Conservation (phyloP, 1,140 invertebrate species). For the Heliconius nattereri region DNA sequence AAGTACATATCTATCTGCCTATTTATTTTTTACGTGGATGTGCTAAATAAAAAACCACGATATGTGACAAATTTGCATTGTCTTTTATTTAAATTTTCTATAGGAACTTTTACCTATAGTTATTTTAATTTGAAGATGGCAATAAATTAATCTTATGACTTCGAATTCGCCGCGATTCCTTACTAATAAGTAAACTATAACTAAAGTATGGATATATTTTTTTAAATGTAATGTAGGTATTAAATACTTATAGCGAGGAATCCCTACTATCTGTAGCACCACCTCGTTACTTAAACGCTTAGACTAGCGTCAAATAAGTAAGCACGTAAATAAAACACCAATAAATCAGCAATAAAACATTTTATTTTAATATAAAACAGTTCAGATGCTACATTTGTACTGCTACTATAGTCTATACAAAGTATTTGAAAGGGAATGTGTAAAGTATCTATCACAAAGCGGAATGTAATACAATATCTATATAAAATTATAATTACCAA, state of each 20-base stretch:
- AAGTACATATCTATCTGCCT: neutral
- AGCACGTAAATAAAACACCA: neutral
- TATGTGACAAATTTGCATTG: neutral
- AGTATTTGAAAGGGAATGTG: conserved; percentile 36
- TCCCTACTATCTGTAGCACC: no score
- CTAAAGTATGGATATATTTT: no score
- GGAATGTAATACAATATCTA: conserved; percentile 47
- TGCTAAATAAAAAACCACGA: neutral
- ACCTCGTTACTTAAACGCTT: no score
- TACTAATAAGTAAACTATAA: no score
- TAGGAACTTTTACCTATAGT: no score
- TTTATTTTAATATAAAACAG: conserved; percentile 72
- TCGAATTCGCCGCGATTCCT: no score
- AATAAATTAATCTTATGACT: no score
- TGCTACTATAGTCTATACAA: conserved; percentile 48
- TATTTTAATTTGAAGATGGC: no score
- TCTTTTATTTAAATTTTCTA: no score
- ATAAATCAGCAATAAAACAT: conserved; percentile 65
- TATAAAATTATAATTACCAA: neutral
- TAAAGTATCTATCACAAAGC: conserved; percentile 48
- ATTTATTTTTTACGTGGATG: neutral
- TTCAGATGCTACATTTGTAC: conserved; percentile 55
- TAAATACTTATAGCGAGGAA: no score
- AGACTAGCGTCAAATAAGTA: neutral
- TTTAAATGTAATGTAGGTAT: no score